A percentile compares a stretch with the other conserved stretches of the same genome.
phyloP scores from a whole-genome alignment of 2,113 vertebrate species.

The Mirounga angustirostris region DNA sequence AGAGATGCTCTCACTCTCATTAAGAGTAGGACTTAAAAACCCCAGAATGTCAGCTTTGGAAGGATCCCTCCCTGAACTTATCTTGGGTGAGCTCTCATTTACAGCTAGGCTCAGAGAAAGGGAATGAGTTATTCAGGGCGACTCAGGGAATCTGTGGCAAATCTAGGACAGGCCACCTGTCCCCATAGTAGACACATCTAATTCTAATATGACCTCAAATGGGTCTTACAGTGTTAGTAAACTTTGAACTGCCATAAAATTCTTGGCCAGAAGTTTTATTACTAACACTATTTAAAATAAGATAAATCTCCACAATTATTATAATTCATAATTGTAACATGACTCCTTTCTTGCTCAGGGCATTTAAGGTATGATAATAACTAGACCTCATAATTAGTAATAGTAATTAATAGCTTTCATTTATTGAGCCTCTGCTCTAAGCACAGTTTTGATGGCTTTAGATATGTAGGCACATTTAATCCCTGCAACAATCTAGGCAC shows the following conservation, averaged over 20 bases:
- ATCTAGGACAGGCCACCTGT: neutral
- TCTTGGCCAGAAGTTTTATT: constrained; percentile 14
- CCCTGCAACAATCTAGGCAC: neutral
- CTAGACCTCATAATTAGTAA: constrained; percentile 53
- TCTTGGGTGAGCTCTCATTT: neutral
- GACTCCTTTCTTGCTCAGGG: constrained; percentile 4
- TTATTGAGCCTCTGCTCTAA: neutral
- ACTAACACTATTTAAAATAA: neutral
- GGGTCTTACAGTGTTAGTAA: neutral
- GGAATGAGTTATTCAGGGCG: neutral
- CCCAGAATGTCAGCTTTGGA: neutral
- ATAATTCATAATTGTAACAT: constrained; percentile 38
- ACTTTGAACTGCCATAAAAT: constrained; percentile 25
- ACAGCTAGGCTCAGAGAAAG: neutral
- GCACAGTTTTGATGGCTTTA: neutral
- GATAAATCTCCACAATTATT: constrained; percentile 18
- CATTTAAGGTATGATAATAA: constrained; percentile 40
- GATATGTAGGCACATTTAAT: neutral
- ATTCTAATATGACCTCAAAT: neutral
- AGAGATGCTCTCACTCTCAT: neutral
- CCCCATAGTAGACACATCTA: neutral
- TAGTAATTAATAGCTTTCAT: constrained; percentile 30
- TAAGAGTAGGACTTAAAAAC: neutral
- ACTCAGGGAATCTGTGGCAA: neutral
- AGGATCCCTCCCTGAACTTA: neutral